Evolutionary conservation across 2,113 vertebrate species (phyloP).

Genomic region (Pleuronectes platessa): DNA sequence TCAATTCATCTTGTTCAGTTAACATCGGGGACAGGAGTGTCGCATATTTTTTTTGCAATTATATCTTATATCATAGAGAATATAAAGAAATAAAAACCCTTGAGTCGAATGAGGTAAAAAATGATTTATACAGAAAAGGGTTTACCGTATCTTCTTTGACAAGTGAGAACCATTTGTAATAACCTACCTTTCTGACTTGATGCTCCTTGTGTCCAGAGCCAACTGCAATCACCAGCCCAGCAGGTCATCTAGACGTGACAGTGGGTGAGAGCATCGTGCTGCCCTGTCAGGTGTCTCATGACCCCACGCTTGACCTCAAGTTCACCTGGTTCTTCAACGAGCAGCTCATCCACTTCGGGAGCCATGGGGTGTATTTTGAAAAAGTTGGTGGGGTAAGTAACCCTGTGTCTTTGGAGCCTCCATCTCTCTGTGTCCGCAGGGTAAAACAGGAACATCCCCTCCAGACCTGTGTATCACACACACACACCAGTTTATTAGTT

Average conservation of each 20-base stretch:
- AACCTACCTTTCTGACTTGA: neutral
- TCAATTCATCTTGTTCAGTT: constrained; percentile 56
- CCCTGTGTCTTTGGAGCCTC: neutral
- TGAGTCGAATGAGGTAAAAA: too few relatives aligned
- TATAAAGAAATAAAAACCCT: neutral
- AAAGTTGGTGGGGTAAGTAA: constrained; percentile 93
- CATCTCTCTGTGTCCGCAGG: neutral
- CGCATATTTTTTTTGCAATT: constrained; percentile 27
- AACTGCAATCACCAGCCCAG: constrained; percentile 89
- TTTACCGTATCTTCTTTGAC: neutral
- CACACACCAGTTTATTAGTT: neutral
- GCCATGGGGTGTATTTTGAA: constrained; percentile 93
- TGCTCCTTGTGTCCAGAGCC: constrained; percentile 81
- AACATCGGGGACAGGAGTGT: constrained; percentile 11
- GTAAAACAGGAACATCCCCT: neutral
- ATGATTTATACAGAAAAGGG: neutral
- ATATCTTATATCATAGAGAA: constrained; percentile 20
- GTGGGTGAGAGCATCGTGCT: constrained; percentile 97
- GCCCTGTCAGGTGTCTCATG: constrained; percentile 94
- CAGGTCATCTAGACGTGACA: constrained; percentile 92
- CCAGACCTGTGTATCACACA: neutral
- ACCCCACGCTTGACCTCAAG: constrained; percentile 90
- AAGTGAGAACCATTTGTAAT: neutral
- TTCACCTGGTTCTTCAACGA: constrained; percentile 97
- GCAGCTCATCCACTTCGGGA: constrained; percentile 91